phyloP scores from a whole-genome alignment of 2,113 vertebrate genomes.

The Microcebus murinus region DNA sequence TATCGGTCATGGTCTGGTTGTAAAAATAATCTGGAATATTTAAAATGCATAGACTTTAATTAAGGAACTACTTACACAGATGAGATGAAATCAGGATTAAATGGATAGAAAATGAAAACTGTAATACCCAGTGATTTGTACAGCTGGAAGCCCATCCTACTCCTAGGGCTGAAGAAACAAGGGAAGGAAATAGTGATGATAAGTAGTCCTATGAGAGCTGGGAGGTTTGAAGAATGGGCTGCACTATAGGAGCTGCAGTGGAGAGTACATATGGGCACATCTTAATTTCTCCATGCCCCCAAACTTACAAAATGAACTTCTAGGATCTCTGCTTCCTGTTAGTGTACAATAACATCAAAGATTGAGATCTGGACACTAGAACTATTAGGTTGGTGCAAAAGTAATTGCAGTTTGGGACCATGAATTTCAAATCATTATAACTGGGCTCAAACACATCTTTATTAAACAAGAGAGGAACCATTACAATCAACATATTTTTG shows the following conservation, averaged over 20 bases:
- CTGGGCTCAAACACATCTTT: too few species aligned
- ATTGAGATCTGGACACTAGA: not conserved
- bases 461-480: too few species aligned
- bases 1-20: not conserved
- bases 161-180: not conserved
- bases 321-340: not conserved
- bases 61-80: not conserved
- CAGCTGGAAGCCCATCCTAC: too few species aligned
- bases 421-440: too few species aligned
- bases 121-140: not conserved
- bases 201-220: not conserved
- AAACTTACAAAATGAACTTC: not conserved
- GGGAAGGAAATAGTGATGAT: not conserved
- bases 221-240: not conserved
- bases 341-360: not conserved
- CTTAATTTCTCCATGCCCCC: not conserved
- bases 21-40: not conserved
- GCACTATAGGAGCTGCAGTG: not conserved
- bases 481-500: too few species aligned
- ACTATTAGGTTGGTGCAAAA: not conserved
- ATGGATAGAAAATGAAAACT: not conserved
- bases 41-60: not conserved
- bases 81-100: not conserved
- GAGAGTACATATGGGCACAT: not conserved
- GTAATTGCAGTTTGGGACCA: too few species aligned